Evolutionary conservation across 35 echinoderm and acorn worm genomes (phyloP).

Genomic region (Lytechinus pictus): DNA sequence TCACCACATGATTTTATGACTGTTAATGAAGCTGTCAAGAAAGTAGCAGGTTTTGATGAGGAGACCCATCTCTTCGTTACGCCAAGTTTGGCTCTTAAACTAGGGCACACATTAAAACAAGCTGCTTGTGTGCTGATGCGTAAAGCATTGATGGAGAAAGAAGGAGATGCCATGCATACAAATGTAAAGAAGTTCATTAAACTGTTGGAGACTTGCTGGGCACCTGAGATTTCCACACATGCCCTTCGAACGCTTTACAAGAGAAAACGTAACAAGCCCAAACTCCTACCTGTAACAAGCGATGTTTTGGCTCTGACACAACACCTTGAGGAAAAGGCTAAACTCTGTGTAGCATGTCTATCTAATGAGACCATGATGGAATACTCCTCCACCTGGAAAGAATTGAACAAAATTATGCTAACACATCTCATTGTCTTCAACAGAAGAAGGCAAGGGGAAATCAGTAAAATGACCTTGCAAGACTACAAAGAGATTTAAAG

Average conservation of each 20-base stretch:
- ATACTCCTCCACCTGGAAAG: constrained; percentile 58
- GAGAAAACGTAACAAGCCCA: constrained; percentile 68
- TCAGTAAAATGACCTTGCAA: constrained; percentile 65
- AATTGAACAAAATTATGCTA: constrained; percentile 56
- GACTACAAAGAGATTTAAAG: constrained; percentile 66
- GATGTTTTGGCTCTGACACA: constrained; percentile 55
- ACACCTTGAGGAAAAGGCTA: constrained; percentile 55
- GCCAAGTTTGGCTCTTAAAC: constrained; percentile 57
- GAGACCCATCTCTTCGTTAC: constrained; percentile 40
- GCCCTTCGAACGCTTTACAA: constrained; percentile 62
- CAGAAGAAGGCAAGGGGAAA: constrained; percentile 69
- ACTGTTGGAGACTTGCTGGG: constrained; percentile 59
- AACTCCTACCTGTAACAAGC: constrained; percentile 59
- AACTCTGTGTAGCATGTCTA: background rate
- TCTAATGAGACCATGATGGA: background rate
- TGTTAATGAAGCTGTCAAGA: no score
- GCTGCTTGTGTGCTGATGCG: constrained; percentile 42
- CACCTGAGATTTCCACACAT: constrained; percentile 61
- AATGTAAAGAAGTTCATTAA: constrained; percentile 45
- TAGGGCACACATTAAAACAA: constrained; percentile 57
- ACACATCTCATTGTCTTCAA: constrained; percentile 77
- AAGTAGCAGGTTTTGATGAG: constrained; percentile 62
- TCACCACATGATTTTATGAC: no score
- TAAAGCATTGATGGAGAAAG: constrained; percentile 44
- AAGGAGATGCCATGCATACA: background rate